Conservation (phyloP, 2,888 invertebrate species). For the Nipponacmea schrenckii region DNA sequence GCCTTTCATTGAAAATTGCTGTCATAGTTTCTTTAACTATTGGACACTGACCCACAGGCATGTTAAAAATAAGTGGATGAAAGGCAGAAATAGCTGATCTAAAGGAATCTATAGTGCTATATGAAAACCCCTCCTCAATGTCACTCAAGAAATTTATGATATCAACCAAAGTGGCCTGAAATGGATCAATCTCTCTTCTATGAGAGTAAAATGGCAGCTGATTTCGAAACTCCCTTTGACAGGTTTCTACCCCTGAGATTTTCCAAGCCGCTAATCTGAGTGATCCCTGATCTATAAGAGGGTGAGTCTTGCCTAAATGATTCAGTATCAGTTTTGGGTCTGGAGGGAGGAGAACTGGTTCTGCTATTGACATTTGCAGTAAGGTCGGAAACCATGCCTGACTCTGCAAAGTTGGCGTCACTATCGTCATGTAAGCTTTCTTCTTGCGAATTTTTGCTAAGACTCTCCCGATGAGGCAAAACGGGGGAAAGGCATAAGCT, state of each 20-base stretch:
- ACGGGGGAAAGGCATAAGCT: conserved; percentile 18
- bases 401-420: conserved; percentile 21
- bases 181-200: no score
- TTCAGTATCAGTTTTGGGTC: neutral
- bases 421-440: neutral
- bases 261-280: conserved; percentile 17
- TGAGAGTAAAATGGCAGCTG: conserved; percentile 19
- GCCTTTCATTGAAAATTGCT: conserved; percentile 20
- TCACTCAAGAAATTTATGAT: no score
- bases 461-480: conserved; percentile 6
- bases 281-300: neutral
- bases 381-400: conserved; percentile 22
- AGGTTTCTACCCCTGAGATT: conserved; percentile 13
- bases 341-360: conserved; percentile 18
- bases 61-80: conserved; percentile 16
- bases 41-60: conserved; percentile 11
- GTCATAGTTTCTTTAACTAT: conserved; percentile 14
- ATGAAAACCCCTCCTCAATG: no score
- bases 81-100: no score
- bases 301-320: conserved; percentile 12
- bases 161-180: no score
- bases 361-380: conserved; percentile 9
- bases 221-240: conserved; percentile 13
- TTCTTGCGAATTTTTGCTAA: conserved; percentile 10
- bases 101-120: no score